Evolutionary conservation across 2,888 invertebrate genomes (phyloP), one percentile per base, ranked within the genome.

Genomic region (Caenorhabditis parvicauda): DNA sequence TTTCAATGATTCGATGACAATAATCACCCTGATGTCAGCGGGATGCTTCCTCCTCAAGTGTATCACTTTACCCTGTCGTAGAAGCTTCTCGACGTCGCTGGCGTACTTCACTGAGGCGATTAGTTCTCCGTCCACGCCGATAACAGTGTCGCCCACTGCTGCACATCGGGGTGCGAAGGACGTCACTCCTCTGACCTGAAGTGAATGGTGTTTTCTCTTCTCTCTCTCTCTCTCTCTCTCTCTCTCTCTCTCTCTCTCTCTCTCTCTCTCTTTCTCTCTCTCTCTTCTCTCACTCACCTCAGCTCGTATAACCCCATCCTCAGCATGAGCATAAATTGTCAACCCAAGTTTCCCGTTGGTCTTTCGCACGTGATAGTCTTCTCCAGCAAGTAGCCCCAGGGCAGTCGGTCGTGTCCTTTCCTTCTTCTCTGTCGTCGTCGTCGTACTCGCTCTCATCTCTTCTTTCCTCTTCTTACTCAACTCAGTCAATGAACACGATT

Each of bases 301-400:
- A 6, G 70, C 70, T 35, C 57, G 37, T 41, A 70, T 62, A 35
- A 55, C 49, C 27, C 70, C 70, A 17, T 59, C 54, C 21, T 70
- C 70, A 41, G 64, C 67, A 48, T 70, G 70, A 19, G 70, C 70
- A 44, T 67, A 70, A 32, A 70, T 70, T 22, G 70, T 70, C 41
- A 70, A 41, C 9, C 70, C 70, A 6, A 70, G 54, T 29, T 62
- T 49, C 14, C 68, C 66, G 39, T 62, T 58, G 32, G 57, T 69
- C 56, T 69, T 68, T 25, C 55, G 41, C 24, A 66, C 69, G 39
- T 59, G 56, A 38, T 69, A 68, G 51, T 68, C 71, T 49, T 64
- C 63, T 24, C 45, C 24, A n/a, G n/a, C n/a, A n/a, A n/a, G n/a
- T n/a, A n/a, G n/a, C n/a, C n/a, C n/a, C n/a, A n/a, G n/a, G n/a